Percentiles rank a stretch among this genome's conserved stretches.
phyloP scores from a whole-genome alignment of 2,888 invertebrate species.

The Orchesellides sinensis region DNA sequence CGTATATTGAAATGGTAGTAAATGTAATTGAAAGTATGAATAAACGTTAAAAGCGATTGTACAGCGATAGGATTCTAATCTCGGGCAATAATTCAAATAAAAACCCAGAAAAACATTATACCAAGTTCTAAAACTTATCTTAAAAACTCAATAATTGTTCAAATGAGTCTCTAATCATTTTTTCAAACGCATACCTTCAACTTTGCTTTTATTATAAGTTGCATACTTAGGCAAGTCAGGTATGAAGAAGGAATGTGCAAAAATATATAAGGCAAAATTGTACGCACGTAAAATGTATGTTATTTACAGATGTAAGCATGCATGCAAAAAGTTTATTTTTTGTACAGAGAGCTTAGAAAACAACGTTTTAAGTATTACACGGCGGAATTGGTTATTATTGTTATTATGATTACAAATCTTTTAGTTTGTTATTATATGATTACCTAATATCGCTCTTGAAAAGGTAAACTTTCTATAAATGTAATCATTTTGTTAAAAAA shows the following conservation, averaged over 20 bases:
- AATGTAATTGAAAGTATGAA: not conserved
- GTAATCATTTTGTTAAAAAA: too few relatives aligned
- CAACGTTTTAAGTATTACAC: not conserved
- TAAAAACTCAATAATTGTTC: slow-evolving; percentile 34
- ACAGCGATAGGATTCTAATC: not conserved
- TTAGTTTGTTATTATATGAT: slow-evolving; percentile 27
- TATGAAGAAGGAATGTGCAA: too few relatives aligned
- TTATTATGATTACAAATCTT: slow-evolving; percentile 4
- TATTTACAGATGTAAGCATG: not conserved
- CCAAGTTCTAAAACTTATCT: not conserved
- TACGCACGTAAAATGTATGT: not conserved
- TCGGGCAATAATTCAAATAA: not conserved
- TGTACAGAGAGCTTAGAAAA: not conserved
- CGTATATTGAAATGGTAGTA: too few relatives aligned
- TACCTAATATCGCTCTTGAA: slow-evolving; percentile 22
- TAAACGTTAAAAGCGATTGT: not conserved
- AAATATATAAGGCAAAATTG: not conserved
- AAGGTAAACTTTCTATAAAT: slow-evolving; percentile 17
- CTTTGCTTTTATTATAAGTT: too few relatives aligned
- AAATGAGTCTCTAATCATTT: not conserved
- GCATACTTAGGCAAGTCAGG: too few relatives aligned
- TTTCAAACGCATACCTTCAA: too few relatives aligned
- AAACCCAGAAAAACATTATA: not conserved
- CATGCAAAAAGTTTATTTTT: too few relatives aligned
- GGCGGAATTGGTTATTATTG: not conserved